A percentile compares a stretch with the other conserved stretches of the same genome.
phyloP scores from a whole-genome alignment of 1,140 invertebrate species.

The Aricia agestis region DNA sequence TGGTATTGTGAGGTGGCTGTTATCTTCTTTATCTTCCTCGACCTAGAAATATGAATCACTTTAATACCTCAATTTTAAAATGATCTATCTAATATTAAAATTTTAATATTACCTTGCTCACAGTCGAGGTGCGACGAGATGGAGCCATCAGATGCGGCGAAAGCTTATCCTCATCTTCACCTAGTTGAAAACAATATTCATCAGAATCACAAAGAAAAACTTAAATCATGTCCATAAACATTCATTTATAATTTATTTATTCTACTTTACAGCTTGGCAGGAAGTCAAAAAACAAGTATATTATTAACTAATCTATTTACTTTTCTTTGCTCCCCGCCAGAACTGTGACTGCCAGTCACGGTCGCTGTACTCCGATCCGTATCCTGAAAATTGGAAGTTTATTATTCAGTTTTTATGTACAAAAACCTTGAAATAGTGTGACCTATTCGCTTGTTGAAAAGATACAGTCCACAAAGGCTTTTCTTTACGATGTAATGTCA shows the following conservation, averaged over 20 bases:
- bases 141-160: conserved; percentile 61
- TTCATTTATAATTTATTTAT: too few species aligned
- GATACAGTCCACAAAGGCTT: too few species aligned
- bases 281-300: too few species aligned
- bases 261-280: too few species aligned
- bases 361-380: conserved; percentile 85
- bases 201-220: too few species aligned
- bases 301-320: conserved; percentile 34
- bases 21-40: conserved; percentile 67
- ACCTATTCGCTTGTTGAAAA: not conserved
- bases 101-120: conserved; percentile 61
- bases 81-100: too few species aligned
- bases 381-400: conserved; percentile 71
- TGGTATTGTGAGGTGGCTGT: conserved; percentile 80
- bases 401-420: not conserved
- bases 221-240: too few species aligned
- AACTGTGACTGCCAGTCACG: conserved; percentile 78
- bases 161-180: conserved; percentile 66
- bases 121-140: conserved; percentile 54
- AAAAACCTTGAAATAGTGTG: not conserved
- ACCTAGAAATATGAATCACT: conserved; percentile 28
- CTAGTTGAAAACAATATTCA: conserved; percentile 29
- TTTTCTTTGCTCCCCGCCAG: conserved; percentile 75
- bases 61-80: too few species aligned
- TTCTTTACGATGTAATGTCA: too few species aligned